Conservation (phyloP, 2,113 vertebrate genomes). For the Rhinogobius similis region DNA sequence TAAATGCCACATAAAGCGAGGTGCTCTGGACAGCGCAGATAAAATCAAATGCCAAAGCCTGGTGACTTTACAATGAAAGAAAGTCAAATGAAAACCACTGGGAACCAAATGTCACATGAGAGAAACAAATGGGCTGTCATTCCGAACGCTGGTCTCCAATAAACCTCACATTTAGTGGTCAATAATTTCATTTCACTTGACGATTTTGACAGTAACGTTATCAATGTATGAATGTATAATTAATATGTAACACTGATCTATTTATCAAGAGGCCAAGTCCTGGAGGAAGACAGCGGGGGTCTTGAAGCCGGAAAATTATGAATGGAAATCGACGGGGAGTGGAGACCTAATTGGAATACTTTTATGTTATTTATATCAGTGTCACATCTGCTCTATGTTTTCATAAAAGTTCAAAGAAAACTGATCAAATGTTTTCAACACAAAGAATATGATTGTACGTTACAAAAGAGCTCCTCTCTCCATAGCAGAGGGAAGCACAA, state of each 20-base stretch:
- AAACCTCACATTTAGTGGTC: not conserved
- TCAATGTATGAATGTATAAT: not conserved
- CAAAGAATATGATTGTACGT: not conserved
- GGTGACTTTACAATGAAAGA: not conserved
- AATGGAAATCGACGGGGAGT: not conserved
- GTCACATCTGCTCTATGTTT: not conserved
- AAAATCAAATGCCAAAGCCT: constrained; percentile 1
- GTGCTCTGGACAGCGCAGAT: not conserved
- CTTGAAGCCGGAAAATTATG: not conserved
- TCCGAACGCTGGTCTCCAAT: not conserved
- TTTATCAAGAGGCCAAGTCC: not conserved
- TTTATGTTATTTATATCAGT: not conserved
- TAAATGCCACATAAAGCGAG: constrained; percentile 4
- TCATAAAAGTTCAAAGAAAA: not conserved
- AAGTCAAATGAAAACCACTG: not conserved
- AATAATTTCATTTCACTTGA: not conserved
- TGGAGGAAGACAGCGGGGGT: not conserved
- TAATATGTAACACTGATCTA: not conserved
- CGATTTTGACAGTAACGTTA: not conserved
- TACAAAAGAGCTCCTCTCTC: no score
- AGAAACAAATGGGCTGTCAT: no score
- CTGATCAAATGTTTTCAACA: not conserved
- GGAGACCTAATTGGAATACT: not conserved
- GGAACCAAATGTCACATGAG: not conserved
- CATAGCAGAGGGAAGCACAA: no score